A percentile compares a stretch with the other conserved stretches of the same genome.
Conservation (phyloP, 2,797 vertebrate genomes). For the Smutsia gigantea region DNA sequence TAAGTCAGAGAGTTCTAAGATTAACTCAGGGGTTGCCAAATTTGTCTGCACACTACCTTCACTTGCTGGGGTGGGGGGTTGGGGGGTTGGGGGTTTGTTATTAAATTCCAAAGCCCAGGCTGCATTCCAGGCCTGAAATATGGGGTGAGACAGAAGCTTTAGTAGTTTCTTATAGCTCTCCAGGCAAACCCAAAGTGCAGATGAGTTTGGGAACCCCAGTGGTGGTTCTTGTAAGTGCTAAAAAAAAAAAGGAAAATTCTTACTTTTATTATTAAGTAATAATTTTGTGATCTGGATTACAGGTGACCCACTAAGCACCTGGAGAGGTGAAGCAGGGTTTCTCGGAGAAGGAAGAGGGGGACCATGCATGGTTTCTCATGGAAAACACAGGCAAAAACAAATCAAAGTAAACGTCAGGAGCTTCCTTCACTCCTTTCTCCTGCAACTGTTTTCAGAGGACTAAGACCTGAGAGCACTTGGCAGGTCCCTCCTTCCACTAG, state of each 20-base stretch:
- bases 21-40: not conserved
- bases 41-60: not conserved
- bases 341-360: not conserved
- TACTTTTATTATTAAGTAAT: not conserved
- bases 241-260: not conserved
- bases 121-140: not conserved
- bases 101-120: conserved; percentile 3
- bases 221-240: not conserved
- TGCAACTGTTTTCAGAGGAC: not conserved
- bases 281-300: not conserved
- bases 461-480: not conserved
- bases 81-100: not conserved
- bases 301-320: not conserved
- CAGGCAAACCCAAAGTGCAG: not conserved
- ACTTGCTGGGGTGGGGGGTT: not conserved
- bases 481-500: not conserved
- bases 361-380: not conserved
- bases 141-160: not conserved
- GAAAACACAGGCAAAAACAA: not conserved
- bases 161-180: not conserved
- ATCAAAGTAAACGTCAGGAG: rapidly evolving
- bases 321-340: not conserved
- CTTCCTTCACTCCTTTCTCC: not conserved
- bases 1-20: not conserved
- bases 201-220: not conserved